phyloP scores from a whole-genome alignment of 2,888 invertebrate species.

The Andrena praecox region DNA sequence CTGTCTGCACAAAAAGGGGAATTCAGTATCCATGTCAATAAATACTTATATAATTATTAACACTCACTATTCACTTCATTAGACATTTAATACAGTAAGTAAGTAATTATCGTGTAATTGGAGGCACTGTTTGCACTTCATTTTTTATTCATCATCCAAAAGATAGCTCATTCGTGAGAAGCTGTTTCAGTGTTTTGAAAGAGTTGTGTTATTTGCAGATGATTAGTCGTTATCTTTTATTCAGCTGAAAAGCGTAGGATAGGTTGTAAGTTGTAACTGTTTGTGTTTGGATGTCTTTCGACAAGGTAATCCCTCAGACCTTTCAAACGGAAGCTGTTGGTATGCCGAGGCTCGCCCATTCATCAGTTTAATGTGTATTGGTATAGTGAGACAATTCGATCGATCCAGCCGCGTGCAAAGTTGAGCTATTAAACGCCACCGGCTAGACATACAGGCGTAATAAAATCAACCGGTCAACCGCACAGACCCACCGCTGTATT shows the following conservation, averaged over 20 bases:
- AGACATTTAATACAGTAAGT: too few species aligned
- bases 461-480: constrained; percentile 2
- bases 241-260: not conserved
- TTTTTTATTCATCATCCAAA: not conserved
- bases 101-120: not conserved
- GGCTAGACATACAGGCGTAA: constrained; percentile 16
- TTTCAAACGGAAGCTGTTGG: constrained; percentile 9
- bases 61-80: too few species aligned
- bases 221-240: constrained; percentile 1
- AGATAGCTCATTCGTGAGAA: not conserved
- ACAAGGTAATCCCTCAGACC: not conserved
- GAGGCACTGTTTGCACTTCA: not conserved
- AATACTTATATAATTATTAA: too few species aligned
- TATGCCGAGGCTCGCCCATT: constrained; percentile 30
- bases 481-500: not conserved
- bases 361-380: constrained; percentile 47
- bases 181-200: not conserved
- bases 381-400: constrained; percentile 54
- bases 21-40: too few species aligned
- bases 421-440: constrained; percentile 51
- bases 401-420: constrained; percentile 46
- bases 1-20: too few species aligned
- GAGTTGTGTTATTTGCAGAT: not conserved
- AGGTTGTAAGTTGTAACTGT: not conserved
- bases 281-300: not conserved